Percentiles rank a stretch among this genome's conserved stretches.
Conservation (phyloP, 2,113 vertebrate genomes). For the Pholis gunnellus region DNA sequence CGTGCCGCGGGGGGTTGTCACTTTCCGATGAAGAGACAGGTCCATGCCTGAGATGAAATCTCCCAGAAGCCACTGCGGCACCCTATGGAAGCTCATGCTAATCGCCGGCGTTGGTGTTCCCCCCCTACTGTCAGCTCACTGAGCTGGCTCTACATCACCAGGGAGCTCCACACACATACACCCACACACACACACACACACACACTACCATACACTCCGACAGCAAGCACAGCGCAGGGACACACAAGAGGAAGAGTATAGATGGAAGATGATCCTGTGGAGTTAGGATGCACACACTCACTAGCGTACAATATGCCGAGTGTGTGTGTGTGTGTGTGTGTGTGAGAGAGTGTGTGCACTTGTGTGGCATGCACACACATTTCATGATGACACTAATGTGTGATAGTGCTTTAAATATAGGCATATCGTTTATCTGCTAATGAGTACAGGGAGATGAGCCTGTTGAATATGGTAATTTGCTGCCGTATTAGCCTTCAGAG, state of each 20-base stretch:
- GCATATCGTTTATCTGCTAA: slow-evolving; percentile 97
- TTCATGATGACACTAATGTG: slow-evolving; percentile 76
- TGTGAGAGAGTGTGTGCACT: background rate
- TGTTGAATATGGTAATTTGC: slow-evolving; percentile 99
- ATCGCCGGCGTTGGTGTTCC: slow-evolving; percentile 69
- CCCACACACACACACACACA: slow-evolving; percentile 28
- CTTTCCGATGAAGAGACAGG: slow-evolving; percentile 78
- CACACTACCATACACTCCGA: slow-evolving; percentile 39
- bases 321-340: slow-evolving; percentile 38
- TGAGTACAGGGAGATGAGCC: slow-evolving; percentile 95
- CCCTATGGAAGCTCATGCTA: slow-evolving; percentile 82
- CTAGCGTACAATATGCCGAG: background rate
- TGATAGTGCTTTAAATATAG: slow-evolving; percentile 95
- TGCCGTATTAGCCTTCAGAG: slow-evolving; percentile 95
- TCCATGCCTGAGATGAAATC: slow-evolving; percentile 71
- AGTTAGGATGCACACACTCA: slow-evolving; percentile 56
- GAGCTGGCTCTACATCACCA: slow-evolving; percentile 78
- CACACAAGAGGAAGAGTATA: slow-evolving; percentile 56
- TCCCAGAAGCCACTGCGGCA: slow-evolving; percentile 78
- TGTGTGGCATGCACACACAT: slow-evolving; percentile 46
- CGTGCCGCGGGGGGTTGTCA: slow-evolving; percentile 80
- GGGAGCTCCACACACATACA: slow-evolving; percentile 63
- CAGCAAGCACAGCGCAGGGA: slow-evolving; percentile 62
- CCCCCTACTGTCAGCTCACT: slow-evolving; percentile 78
- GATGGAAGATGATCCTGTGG: slow-evolving; percentile 70